These are phyloP conservation scores for Tineola bisselliella DNA, from an alignment of 2,888 invertebrate species.

Conservation along the genomic window DNA sequence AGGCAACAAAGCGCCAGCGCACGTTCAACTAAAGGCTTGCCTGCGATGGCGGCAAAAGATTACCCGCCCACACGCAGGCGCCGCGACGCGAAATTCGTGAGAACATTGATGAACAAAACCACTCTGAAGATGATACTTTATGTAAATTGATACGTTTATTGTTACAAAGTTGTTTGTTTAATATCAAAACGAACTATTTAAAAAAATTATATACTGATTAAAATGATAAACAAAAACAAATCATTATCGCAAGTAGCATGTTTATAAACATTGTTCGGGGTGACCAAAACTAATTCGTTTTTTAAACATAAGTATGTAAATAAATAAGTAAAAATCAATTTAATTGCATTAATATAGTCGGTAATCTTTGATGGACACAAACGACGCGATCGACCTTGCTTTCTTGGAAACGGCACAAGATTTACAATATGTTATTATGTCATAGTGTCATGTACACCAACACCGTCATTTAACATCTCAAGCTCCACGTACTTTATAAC, in stretches of 20 bases:
- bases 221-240: too few species aligned
- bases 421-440: conserved; percentile 25
- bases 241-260: too few species aligned
- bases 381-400: conserved; percentile 14
- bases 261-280: too few species aligned
- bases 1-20: conserved; percentile 51
- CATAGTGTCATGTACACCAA: conserved; percentile 20
- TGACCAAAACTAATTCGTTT: too few species aligned
- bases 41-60: conserved; percentile 55
- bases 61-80: conserved; percentile 58
- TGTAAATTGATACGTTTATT: too few species aligned
- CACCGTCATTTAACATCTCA: conserved; percentile 19
- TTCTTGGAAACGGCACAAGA: conserved; percentile 19
- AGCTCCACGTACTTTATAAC: conserved; percentile 10
- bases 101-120: conserved; percentile 24
- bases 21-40: neutral
- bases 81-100: conserved; percentile 58
- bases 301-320: too few species aligned
- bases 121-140: neutral
- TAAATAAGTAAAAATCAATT: too few species aligned
- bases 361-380: neutral
- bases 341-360: neutral
- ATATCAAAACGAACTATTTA: too few species aligned
- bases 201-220: too few species aligned
- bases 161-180: too few species aligned